Evolutionary conservation across 2,888 invertebrate genomes (phyloP), one percentile per base, ranked within the genome.

Genomic region (Torymus aiolomorphi): DNA sequence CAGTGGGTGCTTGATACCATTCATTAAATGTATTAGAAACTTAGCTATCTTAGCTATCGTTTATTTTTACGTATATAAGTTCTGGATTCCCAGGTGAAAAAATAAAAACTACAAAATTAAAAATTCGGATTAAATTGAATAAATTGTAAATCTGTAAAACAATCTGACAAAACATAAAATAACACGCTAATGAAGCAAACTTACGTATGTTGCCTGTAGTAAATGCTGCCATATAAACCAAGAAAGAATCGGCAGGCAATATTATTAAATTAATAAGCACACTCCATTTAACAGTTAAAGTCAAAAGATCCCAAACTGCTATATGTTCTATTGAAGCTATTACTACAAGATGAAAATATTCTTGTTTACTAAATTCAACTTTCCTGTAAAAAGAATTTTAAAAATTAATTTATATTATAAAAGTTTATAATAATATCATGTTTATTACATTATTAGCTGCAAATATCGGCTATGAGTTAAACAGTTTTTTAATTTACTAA

Each of bases 1-100:
- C 82, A 99, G 91, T 88, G 99, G 97, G 87, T 96, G 94, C 87
- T 96, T 95, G 0, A 99, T 97, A 2, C 99, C 99, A 84, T 94
- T 95, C 0, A 98, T 96, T 72, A 99, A 92, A 85, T 97, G 94
- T 80, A 97, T 97, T 67, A 99, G 93, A 92, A 98, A 99, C 92
- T 98, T 93, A 86, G 96, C 97, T 76, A n/a, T n/a, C n/a, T n/a
- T n/a, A n/a, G n/a, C n/a, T n/a, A n/a, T n/a, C n/a, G 75, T 91
- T 88, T 51, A 90, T 88, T 75, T 91, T 91, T 72, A 89, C 90
- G 86, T 92, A 94, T 5, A 94, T 86, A 0, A 92, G 92, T 74
- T 91, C 86, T 4, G 92, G 90, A n/a, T 91, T 92, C 82, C 90
- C 91, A 14, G 94, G 94, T 80, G 92, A 91, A 87, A 95, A 95